Evolutionary conservation across 2,797 vertebrate species (phyloP).

Genomic region (Notoglanidium macrostoma): DNA sequence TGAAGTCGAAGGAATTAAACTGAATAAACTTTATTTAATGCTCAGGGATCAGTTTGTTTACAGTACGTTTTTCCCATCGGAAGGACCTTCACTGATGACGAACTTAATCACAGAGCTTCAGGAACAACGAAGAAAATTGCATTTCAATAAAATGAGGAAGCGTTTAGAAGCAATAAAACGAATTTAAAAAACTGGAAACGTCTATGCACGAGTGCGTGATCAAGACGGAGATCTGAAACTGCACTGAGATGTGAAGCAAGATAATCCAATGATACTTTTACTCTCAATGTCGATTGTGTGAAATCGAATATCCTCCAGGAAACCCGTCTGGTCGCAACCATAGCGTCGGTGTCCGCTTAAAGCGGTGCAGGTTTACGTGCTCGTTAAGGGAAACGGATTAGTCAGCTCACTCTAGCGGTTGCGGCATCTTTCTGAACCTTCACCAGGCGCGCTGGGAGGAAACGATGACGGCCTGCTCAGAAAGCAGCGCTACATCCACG

Average conservation of each 20-base stretch:
- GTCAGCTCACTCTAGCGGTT: not conserved
- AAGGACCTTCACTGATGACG: not conserved
- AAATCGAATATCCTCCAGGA: not conserved
- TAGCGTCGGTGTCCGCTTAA: not conserved
- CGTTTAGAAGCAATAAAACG: not conserved
- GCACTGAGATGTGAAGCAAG: not conserved
- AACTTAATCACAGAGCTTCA: not conserved
- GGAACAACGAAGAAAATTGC: not conserved
- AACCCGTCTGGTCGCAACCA: not conserved
- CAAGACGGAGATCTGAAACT: not conserved
- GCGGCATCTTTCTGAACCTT: constrained; percentile 1
- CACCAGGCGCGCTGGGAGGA: not conserved
- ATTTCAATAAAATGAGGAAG: not conserved
- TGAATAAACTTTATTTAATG: not conserved
- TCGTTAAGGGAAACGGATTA: not conserved
- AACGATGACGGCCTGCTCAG: not conserved
- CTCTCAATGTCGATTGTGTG: not conserved
- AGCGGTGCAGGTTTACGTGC: not conserved
- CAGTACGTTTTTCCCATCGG: too few relatives aligned
- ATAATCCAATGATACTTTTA: not conserved
- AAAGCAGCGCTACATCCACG: not conserved
- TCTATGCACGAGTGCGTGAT: not conserved
- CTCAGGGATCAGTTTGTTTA: too few relatives aligned
- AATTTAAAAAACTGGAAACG: not conserved
- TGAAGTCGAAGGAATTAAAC: not conserved